Conservation (phyloP, 2,888 invertebrate genomes). For the Elysia crispata region DNA sequence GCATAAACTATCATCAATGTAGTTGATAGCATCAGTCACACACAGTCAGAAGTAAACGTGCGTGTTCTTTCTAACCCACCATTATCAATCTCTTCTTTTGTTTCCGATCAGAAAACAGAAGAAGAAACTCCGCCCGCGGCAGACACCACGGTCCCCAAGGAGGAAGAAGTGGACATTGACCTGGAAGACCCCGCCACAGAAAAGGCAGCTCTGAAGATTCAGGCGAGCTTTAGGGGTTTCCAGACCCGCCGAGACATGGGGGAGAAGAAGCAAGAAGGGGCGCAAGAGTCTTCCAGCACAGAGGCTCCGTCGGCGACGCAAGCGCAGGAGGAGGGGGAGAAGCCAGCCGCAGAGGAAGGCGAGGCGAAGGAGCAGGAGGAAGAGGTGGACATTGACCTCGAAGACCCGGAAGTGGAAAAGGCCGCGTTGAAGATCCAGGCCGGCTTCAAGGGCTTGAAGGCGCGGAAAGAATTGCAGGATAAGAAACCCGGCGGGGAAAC, state of each 20-base stretch:
- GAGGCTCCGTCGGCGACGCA: neutral
- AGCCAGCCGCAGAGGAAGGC: neutral
- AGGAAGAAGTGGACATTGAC: constrained; percentile 68
- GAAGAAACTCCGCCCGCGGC: constrained; percentile 72
- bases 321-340: constrained; percentile 7
- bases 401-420: constrained; percentile 71
- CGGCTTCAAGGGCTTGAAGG: constrained; percentile 70
- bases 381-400: constrained; percentile 72
- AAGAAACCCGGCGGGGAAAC: neutral
- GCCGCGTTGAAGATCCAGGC: constrained; percentile 75
- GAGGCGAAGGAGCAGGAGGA: constrained; percentile 53
- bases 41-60: no score
- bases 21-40: no score
- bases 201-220: constrained; percentile 74
- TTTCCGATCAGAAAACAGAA: constrained; percentile 3
- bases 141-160: constrained; percentile 67
- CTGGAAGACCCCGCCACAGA: neutral
- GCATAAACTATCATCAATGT: no score
- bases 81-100: no score
- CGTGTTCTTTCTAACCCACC: no score
- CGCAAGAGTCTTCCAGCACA: neutral
- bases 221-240: constrained; percentile 74
- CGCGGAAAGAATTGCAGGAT: constrained; percentile 54
- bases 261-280: constrained; percentile 61
- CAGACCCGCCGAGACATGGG: constrained; percentile 69